A percentile compares a stretch with the other conserved stretches of the same genome.
Evolutionary conservation across 2,797 vertebrate genomes (phyloP).

Genomic region (Paedocypris micromegethes): DNA sequence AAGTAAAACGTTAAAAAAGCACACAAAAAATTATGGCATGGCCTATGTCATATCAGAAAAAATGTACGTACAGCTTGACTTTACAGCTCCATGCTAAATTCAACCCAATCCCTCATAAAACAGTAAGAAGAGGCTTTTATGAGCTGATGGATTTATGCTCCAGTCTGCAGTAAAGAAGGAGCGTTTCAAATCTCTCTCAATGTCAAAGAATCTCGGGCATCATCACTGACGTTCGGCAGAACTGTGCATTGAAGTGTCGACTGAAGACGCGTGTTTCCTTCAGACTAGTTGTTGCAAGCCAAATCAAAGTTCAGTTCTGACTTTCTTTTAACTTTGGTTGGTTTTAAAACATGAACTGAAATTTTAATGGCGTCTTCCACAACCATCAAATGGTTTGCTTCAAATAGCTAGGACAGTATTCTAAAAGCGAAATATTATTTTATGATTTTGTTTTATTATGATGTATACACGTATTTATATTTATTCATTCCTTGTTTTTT

Average conservation of each 20-base stretch:
- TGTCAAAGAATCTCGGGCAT: slow-evolving; percentile 18
- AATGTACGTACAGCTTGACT: slow-evolving; percentile 19
- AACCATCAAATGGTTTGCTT: background rate
- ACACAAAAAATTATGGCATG: background rate
- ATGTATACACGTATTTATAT: too few species aligned
- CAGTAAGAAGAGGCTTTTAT: slow-evolving; percentile 28
- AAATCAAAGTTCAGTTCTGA: background rate
- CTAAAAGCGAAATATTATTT: background rate
- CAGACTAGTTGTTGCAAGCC: slow-evolving; percentile 5
- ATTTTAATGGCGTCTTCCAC: too few species aligned
- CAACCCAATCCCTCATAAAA: slow-evolving; percentile 26
- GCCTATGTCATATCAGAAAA: slow-evolving; percentile 10
- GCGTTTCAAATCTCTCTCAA: slow-evolving; percentile 24
- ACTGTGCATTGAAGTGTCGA: background rate
- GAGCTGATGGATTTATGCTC: slow-evolving; percentile 36
- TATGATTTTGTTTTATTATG: too few species aligned
- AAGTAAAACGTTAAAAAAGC: background rate
- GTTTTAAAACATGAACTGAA: background rate
- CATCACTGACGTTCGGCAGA: background rate
- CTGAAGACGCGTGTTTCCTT: background rate
- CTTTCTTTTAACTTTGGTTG: background rate
- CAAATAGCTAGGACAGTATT: background rate
- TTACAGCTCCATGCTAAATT: slow-evolving; percentile 37
- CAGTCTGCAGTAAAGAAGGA: slow-evolving; percentile 10
- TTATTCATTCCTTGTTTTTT: too few species aligned